Evolutionary conservation across 2,113 vertebrate species (phyloP).

Genomic region (Phalacrocorax brasilianus): DNA sequence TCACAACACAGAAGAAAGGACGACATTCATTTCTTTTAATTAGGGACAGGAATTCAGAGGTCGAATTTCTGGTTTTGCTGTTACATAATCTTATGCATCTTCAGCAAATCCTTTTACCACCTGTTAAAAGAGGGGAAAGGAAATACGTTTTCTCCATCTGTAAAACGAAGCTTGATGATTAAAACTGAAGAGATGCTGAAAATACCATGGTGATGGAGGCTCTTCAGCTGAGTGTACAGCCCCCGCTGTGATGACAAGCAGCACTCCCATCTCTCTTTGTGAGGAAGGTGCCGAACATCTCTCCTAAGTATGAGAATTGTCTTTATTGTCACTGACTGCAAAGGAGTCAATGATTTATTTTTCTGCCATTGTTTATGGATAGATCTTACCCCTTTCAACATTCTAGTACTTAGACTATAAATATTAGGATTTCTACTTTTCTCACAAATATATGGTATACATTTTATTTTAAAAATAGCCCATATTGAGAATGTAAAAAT

Average conservation of each 20-base stretch:
- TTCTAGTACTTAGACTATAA: neutral
- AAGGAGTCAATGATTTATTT: neutral
- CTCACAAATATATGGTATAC: neutral
- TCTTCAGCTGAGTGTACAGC: neutral
- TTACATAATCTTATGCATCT: neutral
- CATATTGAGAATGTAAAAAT: neutral
- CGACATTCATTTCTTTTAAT: neutral
- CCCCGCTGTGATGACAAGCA: neutral
- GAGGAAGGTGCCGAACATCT: no score
- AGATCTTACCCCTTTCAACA: neutral
- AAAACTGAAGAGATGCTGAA: neutral
- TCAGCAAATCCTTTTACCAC: neutral
- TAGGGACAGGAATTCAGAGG: neutral
- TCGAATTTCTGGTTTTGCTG: neutral
- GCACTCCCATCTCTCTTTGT: neutral
- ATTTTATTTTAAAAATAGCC: neutral
- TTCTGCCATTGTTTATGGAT: neutral
- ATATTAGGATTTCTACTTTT: neutral
- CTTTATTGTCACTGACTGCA: neutral
- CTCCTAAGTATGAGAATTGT: no score
- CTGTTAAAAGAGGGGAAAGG: neutral
- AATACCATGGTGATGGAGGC: constrained; percentile 5
- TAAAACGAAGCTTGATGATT: neutral
- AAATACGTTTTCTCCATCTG: neutral
- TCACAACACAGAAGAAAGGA: neutral